These are phyloP conservation scores for Notarius quadriscutis DNA, from an alignment of 2,113 vertebrate species.

Conservation along the genomic window DNA sequence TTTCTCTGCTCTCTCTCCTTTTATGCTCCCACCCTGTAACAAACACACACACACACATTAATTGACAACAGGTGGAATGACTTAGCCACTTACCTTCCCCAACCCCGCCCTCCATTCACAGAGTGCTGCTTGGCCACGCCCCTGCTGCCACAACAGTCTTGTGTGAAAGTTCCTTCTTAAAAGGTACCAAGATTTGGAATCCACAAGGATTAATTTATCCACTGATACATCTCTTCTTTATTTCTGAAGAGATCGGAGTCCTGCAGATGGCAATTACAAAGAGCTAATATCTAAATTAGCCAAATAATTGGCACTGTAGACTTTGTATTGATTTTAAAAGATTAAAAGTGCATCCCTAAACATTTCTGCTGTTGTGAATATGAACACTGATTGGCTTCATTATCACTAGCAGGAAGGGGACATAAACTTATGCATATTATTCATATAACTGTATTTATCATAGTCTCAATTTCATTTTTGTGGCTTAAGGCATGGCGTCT, in stretches of 20 bases:
- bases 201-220: constrained; percentile 8
- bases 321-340: constrained; percentile 10
- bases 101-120: no score
- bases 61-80: no score
- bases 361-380: not conserved
- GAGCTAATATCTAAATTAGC: not conserved
- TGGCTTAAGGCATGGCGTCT: not conserved
- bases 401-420: not conserved
- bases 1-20: no score
- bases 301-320: not conserved
- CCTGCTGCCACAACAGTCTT: not conserved
- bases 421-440: constrained; percentile 6
- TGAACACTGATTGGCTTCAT: not conserved
- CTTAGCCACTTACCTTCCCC: no score
- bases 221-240: not conserved
- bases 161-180: not conserved
- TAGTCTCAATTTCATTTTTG: not conserved
- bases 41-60: no score
- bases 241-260: not conserved
- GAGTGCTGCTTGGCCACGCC: no score
- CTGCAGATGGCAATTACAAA: not conserved
- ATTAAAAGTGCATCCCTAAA: not conserved
- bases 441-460: constrained; percentile 9
- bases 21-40: no score
- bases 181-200: not conserved